Evolutionary conservation across 2,113 vertebrate genomes (phyloP), one percentile per base, ranked within the genome.

Genomic region (Drymodes brunneopygia): DNA sequence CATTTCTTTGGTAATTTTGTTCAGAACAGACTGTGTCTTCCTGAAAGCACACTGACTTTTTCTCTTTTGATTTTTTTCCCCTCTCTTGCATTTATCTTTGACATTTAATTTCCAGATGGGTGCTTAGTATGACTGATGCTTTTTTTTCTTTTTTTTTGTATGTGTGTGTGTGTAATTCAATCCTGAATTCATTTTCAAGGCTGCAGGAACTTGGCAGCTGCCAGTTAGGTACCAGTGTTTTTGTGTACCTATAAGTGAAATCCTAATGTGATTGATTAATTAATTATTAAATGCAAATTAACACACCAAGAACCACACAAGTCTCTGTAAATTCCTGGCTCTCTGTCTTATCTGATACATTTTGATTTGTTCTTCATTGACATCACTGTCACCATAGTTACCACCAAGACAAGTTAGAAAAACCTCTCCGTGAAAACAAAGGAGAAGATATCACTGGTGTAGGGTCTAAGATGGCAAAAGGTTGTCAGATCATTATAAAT

Each of bases 41-140:
- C 90, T 97, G 92, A 95, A 95, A 94, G 93, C 91, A 92, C 66
- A 44, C 56, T 94, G 92, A 91, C 90, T 95, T 96, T 96, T 94
- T 96, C 88, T 96, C 94, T 85, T 96, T 86, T 83, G 82, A 92
- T 92, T 93, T 88, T 92, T 85, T 90, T 6, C 72, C 73, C 75
- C 64, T 87, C 58, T 90, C 94, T 66, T 96, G 86, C 94, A 89
- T 97, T 96, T 97, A 94, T 97, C 96, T 97, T 97, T 97, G 95
- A 97, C 95, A 97, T 97, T 97, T 97, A 97, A 97, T 97, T 97
- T 97, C 94, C 95, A 97, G 97, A 97, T 97, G 94, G 96, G 94
- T 90, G 89, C 92, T 91, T 96, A 94, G 95, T 94, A 93, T 97
- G 96, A 96, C 94, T 90, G 96, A 97, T 96, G 88, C 56, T 71